Conservation (phyloP, 2,113 vertebrate genomes). For the Crotophaga sulcirostris region DNA sequence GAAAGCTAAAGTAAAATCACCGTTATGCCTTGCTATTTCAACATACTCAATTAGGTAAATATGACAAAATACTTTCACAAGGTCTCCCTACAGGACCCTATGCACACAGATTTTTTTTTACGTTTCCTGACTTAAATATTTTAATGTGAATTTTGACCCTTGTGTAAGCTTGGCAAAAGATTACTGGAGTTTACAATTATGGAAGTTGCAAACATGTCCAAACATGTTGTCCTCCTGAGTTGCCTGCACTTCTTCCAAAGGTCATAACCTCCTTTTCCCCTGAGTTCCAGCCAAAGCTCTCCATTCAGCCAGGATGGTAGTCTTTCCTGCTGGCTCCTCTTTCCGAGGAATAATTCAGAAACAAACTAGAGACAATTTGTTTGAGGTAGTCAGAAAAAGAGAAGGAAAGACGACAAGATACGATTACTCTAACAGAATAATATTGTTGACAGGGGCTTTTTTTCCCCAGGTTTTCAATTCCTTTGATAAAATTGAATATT, state of each 20-base stretch:
- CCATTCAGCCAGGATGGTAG: too few relatives aligned
- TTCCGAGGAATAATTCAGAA: background rate
- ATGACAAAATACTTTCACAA: background rate
- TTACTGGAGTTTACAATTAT: background rate
- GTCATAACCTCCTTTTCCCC: too few relatives aligned
- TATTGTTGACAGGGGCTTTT: background rate
- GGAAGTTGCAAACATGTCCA: background rate
- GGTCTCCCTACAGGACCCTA: fast-evolving
- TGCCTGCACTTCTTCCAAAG: too few relatives aligned
- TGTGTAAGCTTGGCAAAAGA: background rate
- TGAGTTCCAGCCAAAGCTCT: too few relatives aligned
- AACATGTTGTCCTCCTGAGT: too few relatives aligned
- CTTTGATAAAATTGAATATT: background rate
- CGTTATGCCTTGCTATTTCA: background rate
- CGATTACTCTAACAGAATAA: background rate
- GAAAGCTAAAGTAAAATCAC: background rate
- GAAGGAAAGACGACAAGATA: background rate
- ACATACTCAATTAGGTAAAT: background rate
- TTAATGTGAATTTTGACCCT: background rate
- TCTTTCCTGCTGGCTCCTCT: too few relatives aligned
- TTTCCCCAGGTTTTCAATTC: background rate
- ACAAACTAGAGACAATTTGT: background rate
- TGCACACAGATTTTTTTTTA: too few relatives aligned
- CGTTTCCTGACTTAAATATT: background rate
- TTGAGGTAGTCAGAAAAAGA: background rate